Evolutionary conservation across 2,113 vertebrate genomes (phyloP).

Genomic region (Bos javanicus): DNA sequence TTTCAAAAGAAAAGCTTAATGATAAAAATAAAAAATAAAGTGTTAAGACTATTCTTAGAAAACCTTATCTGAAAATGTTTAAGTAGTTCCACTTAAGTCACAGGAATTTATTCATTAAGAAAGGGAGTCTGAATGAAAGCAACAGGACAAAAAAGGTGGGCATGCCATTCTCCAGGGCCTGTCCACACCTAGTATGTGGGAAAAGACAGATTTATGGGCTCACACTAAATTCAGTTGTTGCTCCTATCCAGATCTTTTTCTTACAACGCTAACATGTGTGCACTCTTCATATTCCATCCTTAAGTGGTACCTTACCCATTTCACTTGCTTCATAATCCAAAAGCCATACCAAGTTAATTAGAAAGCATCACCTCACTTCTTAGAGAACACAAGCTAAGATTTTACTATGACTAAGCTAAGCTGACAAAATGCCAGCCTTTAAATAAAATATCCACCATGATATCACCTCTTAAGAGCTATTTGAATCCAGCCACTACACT

Average conservation of each 20-base stretch:
- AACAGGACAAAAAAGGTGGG: not conserved
- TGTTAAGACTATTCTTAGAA: not conserved
- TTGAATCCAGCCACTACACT: not conserved
- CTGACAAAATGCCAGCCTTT: conserved; percentile 38
- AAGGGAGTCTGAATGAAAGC: not conserved
- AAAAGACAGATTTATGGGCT: not conserved
- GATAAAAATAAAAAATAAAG: not conserved
- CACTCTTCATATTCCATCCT: not conserved
- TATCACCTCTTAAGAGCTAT: not conserved
- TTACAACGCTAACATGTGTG: not conserved
- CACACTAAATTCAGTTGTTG: not conserved
- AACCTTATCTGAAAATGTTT: not conserved
- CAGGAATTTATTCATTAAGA: not conserved
- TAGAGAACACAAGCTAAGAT: not conserved
- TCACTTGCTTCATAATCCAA: not conserved
- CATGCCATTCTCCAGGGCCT: not conserved
- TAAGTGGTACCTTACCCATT: not conserved
- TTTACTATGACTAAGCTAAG: conserved; percentile 41
- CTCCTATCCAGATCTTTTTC: not conserved
- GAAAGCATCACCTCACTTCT: conserved; percentile 6
- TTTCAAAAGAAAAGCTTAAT: not conserved
- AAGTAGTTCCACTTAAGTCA: not conserved
- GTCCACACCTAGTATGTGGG: not conserved
- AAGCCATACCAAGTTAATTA: conserved; percentile 4
- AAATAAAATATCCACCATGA: conserved; percentile 27